Base-by-base conservation (phyloP, 2,113 vertebrate species). In the Condylura cristata region DNA sequence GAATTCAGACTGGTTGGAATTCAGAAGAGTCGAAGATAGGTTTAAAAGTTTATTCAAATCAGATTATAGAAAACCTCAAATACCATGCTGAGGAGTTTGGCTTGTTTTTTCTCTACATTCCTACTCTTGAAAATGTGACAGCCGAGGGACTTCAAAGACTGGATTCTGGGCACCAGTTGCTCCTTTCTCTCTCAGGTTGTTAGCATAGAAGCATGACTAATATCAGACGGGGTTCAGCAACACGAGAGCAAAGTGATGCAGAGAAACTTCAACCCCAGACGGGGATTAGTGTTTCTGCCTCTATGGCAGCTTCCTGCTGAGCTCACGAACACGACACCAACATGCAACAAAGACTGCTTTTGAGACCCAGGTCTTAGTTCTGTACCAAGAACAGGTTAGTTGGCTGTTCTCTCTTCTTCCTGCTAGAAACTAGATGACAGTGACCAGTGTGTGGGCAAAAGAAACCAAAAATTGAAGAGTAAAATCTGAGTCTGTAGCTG, bases 31-130 rank as follows among this genome's bases (percentile, higher is more conserved):
- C 72, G 26, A 87, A 66, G 56, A 41, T 34, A 24, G 61, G 24
- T 28, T 86, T 76, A 63, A 88, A 92, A 37, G 0, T 60, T 86
- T 79, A 20, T 75, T 96, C 51, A 76, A 82, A 68, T 82, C 63
- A 70, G 34, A 30, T 76, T 75, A 39, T 41, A 85, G 72, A 95
- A 14, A n/a, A 68, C 44, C n/a, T 85, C 72, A 46, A 89, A 68
- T 60, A 56, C 72, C 14, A 6, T 39, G 30, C 8, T 68, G 41
- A 85, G 78, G 32, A 85, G 56, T 56, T 71, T 37, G 13, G 12
- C 24, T 53, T 80, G 3, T 44, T 80, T 46, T 80, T 66, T 11
- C 22, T 80, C 14, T 51, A 0, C 10, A 32, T 78, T 90, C 8
- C n/a, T 88, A 94, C 53, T 39, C 9, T 13, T 86, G 56, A 90